Conservation (phyloP, 2,888 invertebrate species). For the Synergus itoensis region DNA sequence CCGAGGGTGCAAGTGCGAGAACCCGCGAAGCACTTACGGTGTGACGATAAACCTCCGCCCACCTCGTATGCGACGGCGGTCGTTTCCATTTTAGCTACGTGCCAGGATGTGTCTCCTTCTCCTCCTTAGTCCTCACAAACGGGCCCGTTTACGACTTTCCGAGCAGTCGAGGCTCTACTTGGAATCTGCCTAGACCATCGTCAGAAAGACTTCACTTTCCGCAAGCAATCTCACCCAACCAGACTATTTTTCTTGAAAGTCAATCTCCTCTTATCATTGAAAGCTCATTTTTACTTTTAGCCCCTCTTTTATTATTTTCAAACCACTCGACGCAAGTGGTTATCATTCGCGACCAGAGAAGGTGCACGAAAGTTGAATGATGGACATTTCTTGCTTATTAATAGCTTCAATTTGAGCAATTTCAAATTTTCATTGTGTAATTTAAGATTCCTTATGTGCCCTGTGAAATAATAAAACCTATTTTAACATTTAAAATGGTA, state of each 20-base stretch:
- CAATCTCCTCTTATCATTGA: slow-evolving; percentile 14
- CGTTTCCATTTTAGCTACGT: slow-evolving; percentile 68
- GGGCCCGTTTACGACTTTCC: slow-evolving; percentile 66
- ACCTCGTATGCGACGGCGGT: slow-evolving; percentile 56
- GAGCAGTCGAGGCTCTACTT: slow-evolving; percentile 54
- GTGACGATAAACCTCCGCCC: slow-evolving; percentile 63
- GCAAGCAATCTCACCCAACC: slow-evolving; percentile 14
- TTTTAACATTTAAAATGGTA: no score
- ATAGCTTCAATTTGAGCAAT: no score
- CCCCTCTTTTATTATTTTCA: not conserved
- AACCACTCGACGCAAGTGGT: not conserved
- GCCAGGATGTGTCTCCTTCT: slow-evolving; percentile 56
- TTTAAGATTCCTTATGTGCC: no score
- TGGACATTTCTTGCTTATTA: no score
- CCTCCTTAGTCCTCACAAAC: slow-evolving; percentile 49
- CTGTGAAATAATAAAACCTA: no score
- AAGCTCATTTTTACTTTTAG: not conserved
- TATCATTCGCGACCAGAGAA: not conserved
- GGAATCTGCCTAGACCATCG: slow-evolving; percentile 40
- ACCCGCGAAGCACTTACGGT: slow-evolving; percentile 56
- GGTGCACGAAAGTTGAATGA: not conserved
- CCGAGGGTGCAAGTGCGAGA: slow-evolving; percentile 49
- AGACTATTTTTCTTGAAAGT: slow-evolving; percentile 18
- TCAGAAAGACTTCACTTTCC: slow-evolving; percentile 30
- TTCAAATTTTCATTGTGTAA: no score